phyloP scores from a whole-genome alignment of 1,140 invertebrate species.

The Neuroterus valhalla region DNA sequence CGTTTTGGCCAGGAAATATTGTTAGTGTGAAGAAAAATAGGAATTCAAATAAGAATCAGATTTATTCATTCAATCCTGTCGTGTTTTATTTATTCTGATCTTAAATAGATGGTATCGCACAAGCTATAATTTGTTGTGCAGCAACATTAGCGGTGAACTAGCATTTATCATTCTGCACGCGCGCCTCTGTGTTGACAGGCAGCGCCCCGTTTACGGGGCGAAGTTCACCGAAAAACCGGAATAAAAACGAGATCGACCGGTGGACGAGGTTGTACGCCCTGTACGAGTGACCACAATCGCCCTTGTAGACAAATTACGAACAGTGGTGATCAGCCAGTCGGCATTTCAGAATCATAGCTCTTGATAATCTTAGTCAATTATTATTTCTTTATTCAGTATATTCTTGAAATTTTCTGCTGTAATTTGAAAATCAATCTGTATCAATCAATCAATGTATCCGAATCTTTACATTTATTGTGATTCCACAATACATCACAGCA shows the following conservation, averaged over 20 bases:
- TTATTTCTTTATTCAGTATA: background rate
- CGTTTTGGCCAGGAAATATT: background rate
- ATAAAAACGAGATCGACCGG: constrained; percentile 63
- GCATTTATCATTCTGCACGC: constrained; percentile 71
- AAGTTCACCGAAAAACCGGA: constrained; percentile 69
- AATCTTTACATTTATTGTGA: too few relatives aligned
- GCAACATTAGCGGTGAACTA: constrained; percentile 66
- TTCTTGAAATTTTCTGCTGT: background rate
- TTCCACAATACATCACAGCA: too few relatives aligned
- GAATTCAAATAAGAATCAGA: background rate
- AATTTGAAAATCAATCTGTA: too few relatives aligned
- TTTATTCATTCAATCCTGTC: constrained; percentile 27
- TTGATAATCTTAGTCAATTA: too few relatives aligned
- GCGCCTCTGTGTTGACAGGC: constrained; percentile 74
- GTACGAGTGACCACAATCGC: constrained; percentile 71
- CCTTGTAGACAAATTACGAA: constrained; percentile 72
- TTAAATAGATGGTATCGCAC: constrained; percentile 62
- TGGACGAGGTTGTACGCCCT: constrained; percentile 41
- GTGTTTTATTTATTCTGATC: constrained; percentile 38
- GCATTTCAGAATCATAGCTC: background rate
- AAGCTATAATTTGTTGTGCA: constrained; percentile 73
- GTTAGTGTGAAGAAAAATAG: background rate
- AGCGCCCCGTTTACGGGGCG: constrained; percentile 65
- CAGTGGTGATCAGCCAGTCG: constrained; percentile 66
- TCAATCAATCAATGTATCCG: too few relatives aligned